Evolutionary conservation across 1,140 invertebrate species (phyloP).

Genomic region (Drosophila virilis): DNA sequence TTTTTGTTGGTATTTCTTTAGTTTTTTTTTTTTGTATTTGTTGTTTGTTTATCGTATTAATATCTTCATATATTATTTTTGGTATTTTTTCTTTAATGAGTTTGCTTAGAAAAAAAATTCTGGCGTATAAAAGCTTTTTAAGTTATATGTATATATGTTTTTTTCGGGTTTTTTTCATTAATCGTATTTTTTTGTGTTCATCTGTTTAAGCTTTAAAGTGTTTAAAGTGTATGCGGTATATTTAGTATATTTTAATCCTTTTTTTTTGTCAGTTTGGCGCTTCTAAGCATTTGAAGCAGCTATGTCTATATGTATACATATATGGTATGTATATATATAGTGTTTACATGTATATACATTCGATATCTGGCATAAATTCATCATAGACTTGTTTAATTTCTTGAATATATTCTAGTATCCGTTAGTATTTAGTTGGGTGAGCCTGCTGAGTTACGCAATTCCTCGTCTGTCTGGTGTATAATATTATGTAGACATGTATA

Average conservation of each 20-base stretch:
- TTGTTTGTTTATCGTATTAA: constrained; percentile 33
- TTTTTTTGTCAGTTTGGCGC: constrained; percentile 53
- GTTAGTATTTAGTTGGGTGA: constrained; percentile 20
- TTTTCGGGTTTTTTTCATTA: constrained; percentile 32
- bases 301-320: constrained; percentile 33
- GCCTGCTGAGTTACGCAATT: constrained; percentile 40
- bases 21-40: constrained; percentile 23
- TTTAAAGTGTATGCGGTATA: constrained; percentile 35
- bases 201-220: constrained; percentile 44
- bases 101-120: constrained; percentile 74
- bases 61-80: constrained; percentile 28
- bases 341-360: constrained; percentile 39
- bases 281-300: constrained; percentile 48
- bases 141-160: constrained; percentile 23
- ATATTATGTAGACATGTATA: constrained; percentile 11
- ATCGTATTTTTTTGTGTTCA: constrained; percentile 26
- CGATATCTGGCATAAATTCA: constrained; percentile 44
- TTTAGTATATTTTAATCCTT: constrained; percentile 23
- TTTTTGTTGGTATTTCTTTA: constrained; percentile 7
- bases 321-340: constrained; percentile 33
- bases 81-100: constrained; percentile 19
- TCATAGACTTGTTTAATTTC: constrained; percentile 21
- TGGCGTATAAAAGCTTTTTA: constrained; percentile 77
- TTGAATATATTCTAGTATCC: constrained; percentile 16
- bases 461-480: constrained; percentile 41